phyloP scores from a whole-genome alignment of 2,888 invertebrate genomes.

The Melipona beecheii region DNA sequence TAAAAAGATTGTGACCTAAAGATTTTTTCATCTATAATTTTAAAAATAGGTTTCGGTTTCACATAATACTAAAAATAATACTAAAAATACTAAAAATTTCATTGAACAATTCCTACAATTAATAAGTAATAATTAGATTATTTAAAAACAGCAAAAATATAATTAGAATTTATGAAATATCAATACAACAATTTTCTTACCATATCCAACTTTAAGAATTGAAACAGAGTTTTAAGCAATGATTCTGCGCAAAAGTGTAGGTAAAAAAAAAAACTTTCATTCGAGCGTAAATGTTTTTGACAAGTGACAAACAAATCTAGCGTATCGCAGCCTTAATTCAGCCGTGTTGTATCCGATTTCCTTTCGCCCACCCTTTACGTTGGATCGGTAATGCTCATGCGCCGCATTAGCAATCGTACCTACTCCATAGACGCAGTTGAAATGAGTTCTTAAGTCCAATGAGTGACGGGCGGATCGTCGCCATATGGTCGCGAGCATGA shows the following conservation, averaged over 20 bases:
- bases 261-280: not conserved
- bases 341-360: slow-evolving; percentile 57
- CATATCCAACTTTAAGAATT: not conserved
- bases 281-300: not conserved
- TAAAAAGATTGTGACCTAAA: not conserved
- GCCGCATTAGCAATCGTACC: slow-evolving; percentile 55
- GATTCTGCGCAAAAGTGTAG: not conserved
- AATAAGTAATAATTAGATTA: not conserved
- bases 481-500: slow-evolving; percentile 63
- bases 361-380: slow-evolving; percentile 59
- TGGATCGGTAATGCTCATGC: slow-evolving; percentile 63
- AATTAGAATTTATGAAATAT: not conserved
- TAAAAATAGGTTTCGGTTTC: not conserved
- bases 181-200: not conserved
- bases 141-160: not conserved
- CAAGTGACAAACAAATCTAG: slow-evolving; percentile 19
- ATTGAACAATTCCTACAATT: not conserved
- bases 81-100: not conserved
- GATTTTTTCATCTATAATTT: not conserved
- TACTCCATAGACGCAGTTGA: slow-evolving; percentile 62
- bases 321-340: slow-evolving; percentile 48
- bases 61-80: too few species aligned
- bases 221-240: not conserved
- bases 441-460: slow-evolving; percentile 66
- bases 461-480: slow-evolving; percentile 55